Evolutionary conservation across 2,113 vertebrate genomes (phyloP).

Genomic region (Proterorhinus semilunaris): DNA sequence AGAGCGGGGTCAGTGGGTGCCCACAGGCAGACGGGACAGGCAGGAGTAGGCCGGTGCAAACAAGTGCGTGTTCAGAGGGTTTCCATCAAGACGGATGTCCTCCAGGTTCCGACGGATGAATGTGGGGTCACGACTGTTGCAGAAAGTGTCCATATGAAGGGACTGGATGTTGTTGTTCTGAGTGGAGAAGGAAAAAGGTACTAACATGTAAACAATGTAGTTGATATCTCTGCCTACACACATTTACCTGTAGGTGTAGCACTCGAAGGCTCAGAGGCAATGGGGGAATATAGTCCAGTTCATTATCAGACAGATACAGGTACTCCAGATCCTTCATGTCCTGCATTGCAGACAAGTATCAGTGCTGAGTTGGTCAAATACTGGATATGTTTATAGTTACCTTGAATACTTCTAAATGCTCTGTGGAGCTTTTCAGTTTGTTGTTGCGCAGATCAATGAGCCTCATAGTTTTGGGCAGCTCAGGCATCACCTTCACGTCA

Average conservation of each 20-base stretch:
- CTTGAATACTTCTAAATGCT: conserved; percentile 72
- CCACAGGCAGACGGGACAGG: conserved; percentile 80
- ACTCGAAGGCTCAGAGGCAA: conserved; percentile 78
- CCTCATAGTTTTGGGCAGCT: conserved; percentile 69
- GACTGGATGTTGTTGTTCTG: conserved; percentile 83
- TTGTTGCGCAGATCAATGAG: conserved; percentile 76
- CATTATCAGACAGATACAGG: conserved; percentile 81
- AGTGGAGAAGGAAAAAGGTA: not conserved
- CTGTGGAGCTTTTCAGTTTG: conserved; percentile 69
- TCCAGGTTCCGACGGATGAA: conserved; percentile 74
- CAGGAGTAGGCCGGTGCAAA: conserved; percentile 78
- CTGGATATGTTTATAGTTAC: conserved; percentile 43
- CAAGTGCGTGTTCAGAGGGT: conserved; percentile 81
- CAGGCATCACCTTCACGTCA: conserved; percentile 70
- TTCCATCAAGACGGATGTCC: conserved; percentile 82
- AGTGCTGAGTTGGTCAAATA: too few species aligned
- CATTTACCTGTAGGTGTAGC: conserved; percentile 81
- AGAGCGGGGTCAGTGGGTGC: conserved; percentile 51
- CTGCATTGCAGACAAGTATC: conserved; percentile 47
- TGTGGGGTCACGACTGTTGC: conserved; percentile 63
- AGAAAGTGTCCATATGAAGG: conserved; percentile 77
- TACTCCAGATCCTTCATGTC: conserved; percentile 79
- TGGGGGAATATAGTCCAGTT: conserved; percentile 77
- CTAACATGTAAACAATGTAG: not conserved
- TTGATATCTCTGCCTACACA: too few species aligned